A percentile compares a stretch with the other conserved stretches of the same genome.
Conservation (phyloP, 1,140 invertebrate species). For the Phymastichus coffea region DNA sequence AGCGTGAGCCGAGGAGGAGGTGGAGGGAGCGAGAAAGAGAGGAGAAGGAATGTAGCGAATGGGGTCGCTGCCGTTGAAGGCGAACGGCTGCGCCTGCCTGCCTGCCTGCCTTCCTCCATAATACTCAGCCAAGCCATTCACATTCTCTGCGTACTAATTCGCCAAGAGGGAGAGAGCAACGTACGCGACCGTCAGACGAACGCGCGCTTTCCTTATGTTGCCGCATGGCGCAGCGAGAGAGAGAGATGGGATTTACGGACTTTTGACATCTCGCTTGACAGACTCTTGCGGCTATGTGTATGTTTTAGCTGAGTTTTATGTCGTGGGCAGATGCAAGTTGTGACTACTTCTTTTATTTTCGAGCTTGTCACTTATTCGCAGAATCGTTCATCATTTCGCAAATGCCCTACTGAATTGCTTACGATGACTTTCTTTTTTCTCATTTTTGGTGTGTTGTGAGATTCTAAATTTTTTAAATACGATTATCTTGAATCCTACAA, state of each 20-base stretch:
- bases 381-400: too few species aligned
- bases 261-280: background rate
- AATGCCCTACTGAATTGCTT: too few species aligned
- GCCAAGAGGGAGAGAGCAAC: conserved; percentile 10
- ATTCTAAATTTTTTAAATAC: too few species aligned
- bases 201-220: conserved; percentile 3
- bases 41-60: conserved; percentile 46
- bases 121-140: conserved; percentile 37
- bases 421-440: too few species aligned
- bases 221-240: background rate
- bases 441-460: too few species aligned
- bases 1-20: background rate
- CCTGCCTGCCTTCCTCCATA: conserved; percentile 16
- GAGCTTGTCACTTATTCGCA: too few species aligned
- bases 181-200: background rate
- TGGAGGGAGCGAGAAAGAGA: conserved; percentile 2
- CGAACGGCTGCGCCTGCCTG: conserved; percentile 44
- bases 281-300: too few species aligned
- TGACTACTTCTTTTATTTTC: too few species aligned
- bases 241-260: conserved; percentile 5
- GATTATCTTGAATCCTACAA: too few species aligned
- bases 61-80: conserved; percentile 54
- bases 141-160: conserved; percentile 46
- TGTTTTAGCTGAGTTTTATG: too few species aligned
- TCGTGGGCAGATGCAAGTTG: too few species aligned